A percentile compares a stretch with the other conserved stretches of the same genome.
phyloP scores from a whole-genome alignment of 2,113 vertebrate genomes.

The Carlito syrichta region DNA sequence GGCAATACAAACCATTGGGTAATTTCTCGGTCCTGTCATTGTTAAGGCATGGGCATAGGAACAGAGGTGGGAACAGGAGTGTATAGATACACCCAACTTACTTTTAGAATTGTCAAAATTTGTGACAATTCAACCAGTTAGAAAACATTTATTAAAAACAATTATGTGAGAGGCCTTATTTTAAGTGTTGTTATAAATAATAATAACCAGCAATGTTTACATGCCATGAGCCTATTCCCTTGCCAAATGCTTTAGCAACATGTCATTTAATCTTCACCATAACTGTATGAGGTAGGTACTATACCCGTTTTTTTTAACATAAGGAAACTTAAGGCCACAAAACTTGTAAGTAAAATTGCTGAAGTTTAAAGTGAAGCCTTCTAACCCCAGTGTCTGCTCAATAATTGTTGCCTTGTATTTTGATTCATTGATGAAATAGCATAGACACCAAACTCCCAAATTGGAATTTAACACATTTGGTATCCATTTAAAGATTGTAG shows the following conservation, averaged over 20 bases:
- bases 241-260: neutral
- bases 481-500: neutral
- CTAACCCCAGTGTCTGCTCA: neutral
- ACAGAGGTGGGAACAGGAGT: neutral
- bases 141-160: constrained; percentile 28
- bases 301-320: neutral
- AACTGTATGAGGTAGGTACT: neutral
- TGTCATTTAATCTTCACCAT: constrained; percentile 15
- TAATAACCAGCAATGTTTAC: neutral
- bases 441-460: neutral
- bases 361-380: neutral
- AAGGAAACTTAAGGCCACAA: neutral
- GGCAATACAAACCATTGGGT: neutral
- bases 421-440: neutral
- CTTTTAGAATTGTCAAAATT: neutral
- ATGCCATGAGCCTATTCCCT: neutral
- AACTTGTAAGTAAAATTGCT: neutral
- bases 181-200: constrained; percentile 3
- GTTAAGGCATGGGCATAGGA: neutral
- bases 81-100: neutral
- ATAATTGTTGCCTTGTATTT: neutral
- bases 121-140: neutral
- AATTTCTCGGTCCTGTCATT: constrained; percentile 16
- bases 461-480: neutral
- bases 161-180: neutral